Evolutionary conservation across 2,113 vertebrate genomes (phyloP).

Genomic region (Greenwoodochromis staneri): DNA sequence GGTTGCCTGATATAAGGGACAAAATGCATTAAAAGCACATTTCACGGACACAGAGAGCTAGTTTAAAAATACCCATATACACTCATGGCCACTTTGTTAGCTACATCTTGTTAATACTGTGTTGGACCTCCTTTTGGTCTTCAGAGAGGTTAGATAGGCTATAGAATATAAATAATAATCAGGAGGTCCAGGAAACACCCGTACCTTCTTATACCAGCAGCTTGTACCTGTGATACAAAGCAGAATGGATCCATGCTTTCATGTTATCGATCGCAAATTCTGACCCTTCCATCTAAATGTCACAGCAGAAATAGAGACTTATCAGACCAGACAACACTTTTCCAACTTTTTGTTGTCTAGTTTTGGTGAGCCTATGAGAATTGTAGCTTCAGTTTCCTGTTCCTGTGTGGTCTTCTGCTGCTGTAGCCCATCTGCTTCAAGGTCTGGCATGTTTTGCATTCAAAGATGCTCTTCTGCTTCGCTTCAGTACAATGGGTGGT

Average conservation of each 20-base stretch:
- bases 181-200: neutral
- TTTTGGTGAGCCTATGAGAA: neutral
- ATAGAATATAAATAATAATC: neutral
- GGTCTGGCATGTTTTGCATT: neutral
- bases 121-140: neutral
- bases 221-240: neutral
- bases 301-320: accelerated
- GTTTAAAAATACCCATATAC: neutral
- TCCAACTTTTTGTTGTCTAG: neutral
- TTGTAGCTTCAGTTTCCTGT: neutral
- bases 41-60: neutral
- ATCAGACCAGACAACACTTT: accelerated
- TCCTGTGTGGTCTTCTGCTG: neutral
- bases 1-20: constrained; percentile 75
- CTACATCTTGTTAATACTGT: neutral
- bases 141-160: neutral
- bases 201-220: neutral
- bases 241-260: neutral
- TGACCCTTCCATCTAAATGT: neutral
- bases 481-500: neutral
- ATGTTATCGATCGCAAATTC: neutral
- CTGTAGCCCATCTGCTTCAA: neutral
- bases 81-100: neutral
- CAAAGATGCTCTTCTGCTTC: neutral
- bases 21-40: neutral